Base-by-base conservation (phyloP, 2,113 vertebrate species). In the Vombatus ursinus region DNA sequence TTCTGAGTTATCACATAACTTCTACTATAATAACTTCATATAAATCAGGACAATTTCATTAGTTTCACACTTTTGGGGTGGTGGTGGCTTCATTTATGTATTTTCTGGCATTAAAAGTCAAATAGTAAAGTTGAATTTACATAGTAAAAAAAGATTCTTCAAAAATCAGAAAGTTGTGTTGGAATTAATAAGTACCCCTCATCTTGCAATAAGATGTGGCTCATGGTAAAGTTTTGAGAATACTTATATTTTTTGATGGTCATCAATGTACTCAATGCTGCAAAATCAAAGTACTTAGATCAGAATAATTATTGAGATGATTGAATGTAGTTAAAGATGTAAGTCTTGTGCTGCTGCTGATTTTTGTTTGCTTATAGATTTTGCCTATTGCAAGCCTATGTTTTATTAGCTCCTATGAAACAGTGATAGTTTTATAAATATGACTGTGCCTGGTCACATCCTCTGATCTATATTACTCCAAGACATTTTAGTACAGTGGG, bases 21-120 rank as follows among this genome's bases (percentile, higher is more conserved):
- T 44, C 68, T 19, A 44, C 16, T 84, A 84, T 44, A 44, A 44
- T 44, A n/a, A 22, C 19, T 84, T 23, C 44, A 16, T 84, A 84
- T 44, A 84, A 84, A 44, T 23, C n/a, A 84, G 19, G n/a, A 84
- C 7, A 23, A 44, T 84, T 84, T 84, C 68, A 84, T 84, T 84
- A 84, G 16, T 84, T 44, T 84, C n/a, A 44, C 7, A 84, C 61
- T n/a, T 77, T 61, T 3, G 12, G 31, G 16, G n/a, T 16, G 68
- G n/a, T 2, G n/a, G 1, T 44, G 68, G n/a, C 77, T 93, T 97
- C 90, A 47, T 48, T 50, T 93, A 44, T 95, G 3, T 90, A 52
- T 90, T 92, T 57, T 53, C 48, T 92, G 95, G 92, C 24, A 90
- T 48, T 94, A 91, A 96, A 93, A 94, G 61, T 95, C 95, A 95